Conservation (phyloP, 2,113 vertebrate species). For the Orycteropus afer region DNA sequence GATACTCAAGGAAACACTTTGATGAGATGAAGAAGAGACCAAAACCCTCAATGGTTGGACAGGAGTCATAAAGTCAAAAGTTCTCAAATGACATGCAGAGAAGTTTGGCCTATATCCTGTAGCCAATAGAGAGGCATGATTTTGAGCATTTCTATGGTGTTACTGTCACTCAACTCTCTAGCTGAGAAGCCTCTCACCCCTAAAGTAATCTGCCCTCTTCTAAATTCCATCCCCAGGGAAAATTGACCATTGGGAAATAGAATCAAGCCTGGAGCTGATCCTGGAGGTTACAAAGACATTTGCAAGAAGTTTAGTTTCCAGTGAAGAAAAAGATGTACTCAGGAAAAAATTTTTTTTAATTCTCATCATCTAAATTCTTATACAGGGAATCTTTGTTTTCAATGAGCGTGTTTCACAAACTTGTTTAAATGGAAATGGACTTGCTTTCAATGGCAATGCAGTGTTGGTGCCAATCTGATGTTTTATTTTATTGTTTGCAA, state of each 20-base stretch:
- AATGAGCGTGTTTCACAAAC: slow-evolving; percentile 54
- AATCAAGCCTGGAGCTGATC: not conserved
- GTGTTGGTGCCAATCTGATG: slow-evolving; percentile 66
- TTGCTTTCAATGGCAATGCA: slow-evolving; percentile 67
- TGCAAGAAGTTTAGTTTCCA: slow-evolving; percentile 32
- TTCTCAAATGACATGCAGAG: not conserved
- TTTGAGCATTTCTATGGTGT: not conserved
- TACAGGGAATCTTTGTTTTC: slow-evolving; percentile 64
- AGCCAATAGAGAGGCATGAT: not conserved
- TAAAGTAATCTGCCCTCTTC: not conserved
- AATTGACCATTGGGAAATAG: not conserved
- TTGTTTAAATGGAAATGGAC: slow-evolving; percentile 76
- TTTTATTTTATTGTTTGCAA: slow-evolving; percentile 78
- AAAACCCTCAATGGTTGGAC: not conserved
- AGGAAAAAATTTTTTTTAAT: not conserved
- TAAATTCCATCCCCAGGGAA: not conserved
- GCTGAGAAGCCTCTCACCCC: not conserved
- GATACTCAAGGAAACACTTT: not conserved
- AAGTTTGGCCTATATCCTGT: not conserved
- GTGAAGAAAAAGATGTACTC: not conserved
- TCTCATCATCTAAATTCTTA: slow-evolving; percentile 65
- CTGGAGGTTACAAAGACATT: slow-evolving; percentile 4
- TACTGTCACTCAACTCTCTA: not conserved
- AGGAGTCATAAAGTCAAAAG: not conserved
- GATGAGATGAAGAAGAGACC: not conserved